These are phyloP conservation scores for Stratiomys singularior DNA, from an alignment of 2,888 invertebrate genomes.

Conservation along the genomic window DNA sequence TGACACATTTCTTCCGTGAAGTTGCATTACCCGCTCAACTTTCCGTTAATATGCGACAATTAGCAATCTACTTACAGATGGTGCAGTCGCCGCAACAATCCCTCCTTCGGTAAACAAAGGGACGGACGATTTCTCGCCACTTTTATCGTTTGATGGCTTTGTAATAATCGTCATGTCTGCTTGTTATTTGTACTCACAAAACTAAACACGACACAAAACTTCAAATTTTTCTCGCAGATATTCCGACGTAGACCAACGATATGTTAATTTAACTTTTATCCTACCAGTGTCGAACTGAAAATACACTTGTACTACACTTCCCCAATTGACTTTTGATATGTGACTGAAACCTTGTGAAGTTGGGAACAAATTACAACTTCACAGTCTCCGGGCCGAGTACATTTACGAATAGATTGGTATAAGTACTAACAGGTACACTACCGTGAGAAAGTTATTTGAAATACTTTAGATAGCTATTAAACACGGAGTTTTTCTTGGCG, in stretches of 20 bases:
- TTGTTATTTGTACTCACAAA: background rate
- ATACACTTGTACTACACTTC: background rate
- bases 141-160: slow-evolving; percentile 78
- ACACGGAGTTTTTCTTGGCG: no score
- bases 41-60: no score
- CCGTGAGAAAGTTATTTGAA: no score
- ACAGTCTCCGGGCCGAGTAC: background rate
- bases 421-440: background rate
- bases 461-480: no score
- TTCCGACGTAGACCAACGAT: no score
- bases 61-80: slow-evolving; percentile 50
- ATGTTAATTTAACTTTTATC: background rate
- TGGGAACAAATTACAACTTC: background rate
- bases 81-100: slow-evolving; percentile 50
- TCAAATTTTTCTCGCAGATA: background rate
- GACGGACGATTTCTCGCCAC: slow-evolving; percentile 73
- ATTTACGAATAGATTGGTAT: background rate
- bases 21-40: no score
- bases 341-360: slow-evolving; percentile 20
- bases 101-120: slow-evolving; percentile 69
- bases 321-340: slow-evolving; percentile 38
- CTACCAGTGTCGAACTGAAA: background rate
- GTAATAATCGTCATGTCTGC: slow-evolving; percentile 80
- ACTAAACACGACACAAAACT: background rate
- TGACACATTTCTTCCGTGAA: no score